Evolutionary conservation across 2,113 vertebrate species (phyloP), one percentile per base, ranked within the genome.

Genomic region (Scytalopus superciliaris): DNA sequence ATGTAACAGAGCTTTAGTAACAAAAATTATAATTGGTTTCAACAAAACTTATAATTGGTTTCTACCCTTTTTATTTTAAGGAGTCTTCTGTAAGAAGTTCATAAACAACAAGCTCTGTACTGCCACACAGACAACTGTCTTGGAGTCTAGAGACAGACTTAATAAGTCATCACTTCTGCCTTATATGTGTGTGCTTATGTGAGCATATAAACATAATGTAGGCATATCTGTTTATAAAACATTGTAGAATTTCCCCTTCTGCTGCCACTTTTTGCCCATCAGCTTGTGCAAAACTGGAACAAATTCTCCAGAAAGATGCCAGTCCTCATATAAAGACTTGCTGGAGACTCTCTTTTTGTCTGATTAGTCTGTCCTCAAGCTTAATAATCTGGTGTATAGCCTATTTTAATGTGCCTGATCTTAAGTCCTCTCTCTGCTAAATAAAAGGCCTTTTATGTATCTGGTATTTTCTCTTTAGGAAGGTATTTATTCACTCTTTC

Each of bases 11-110:
- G 55, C 39, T 91, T 92, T 81, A 84, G 63, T 37, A 88, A 70
- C 45, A 91, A 77, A 90, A 91, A 53, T 40, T 86, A 80, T 77
- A 93, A 95, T 91, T 91, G 42, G 19, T 74, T 87, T 87, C 89
- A 84, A 70, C 56, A 70, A 77, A 90, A 84, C 80, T 57, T 86
- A 80, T 77, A 93, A 95, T 91, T 91, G 42, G 19, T 84, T 89
- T 91, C 84, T 73, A 84, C 42, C 28, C 35, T 64, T 76, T 44
- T 80, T 80, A 86, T 75, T 93, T 93, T 69, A 94, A 69, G 47
- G 79, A 74, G 72, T n/a, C 22, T 86, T 80, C 57, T 66, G 22
- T 62, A 76, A 86, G 39, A 88, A 53, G 45, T 74, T 95, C 47
- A 89, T 63, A 63, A 91, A 31, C 70, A 80, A n/a, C 23, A 77